A percentile compares a stretch with the other conserved stretches of the same genome.
Evolutionary conservation across 2,113 vertebrate species (phyloP).

Genomic region (Datnioides undecimradiatus): DNA sequence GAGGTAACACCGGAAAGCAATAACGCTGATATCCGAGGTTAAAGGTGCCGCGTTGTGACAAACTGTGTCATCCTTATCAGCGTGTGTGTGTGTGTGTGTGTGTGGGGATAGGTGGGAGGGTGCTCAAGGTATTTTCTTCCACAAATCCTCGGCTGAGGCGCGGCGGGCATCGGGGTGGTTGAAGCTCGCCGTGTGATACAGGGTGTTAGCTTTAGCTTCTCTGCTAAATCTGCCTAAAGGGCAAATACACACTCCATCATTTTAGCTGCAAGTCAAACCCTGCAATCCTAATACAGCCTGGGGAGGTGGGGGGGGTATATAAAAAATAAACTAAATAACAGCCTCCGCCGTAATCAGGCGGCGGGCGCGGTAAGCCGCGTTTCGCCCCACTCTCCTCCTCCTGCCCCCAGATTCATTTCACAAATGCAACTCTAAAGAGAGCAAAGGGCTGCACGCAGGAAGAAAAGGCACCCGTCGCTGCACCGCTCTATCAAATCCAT

Average conservation of each 20-base stretch:
- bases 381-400: conserved; percentile 45
- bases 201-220: conserved; percentile 65
- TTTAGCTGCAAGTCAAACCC: conserved; percentile 64
- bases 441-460: conserved; percentile 43
- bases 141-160: conserved; percentile 66
- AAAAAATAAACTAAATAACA: too few species aligned
- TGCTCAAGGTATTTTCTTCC: conserved; percentile 68
- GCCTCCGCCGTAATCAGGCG: conserved; percentile 59
- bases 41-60: conserved; percentile 74
- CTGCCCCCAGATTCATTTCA: conserved; percentile 58
- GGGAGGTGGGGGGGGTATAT: too few species aligned
- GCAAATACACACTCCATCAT: conserved; percentile 57
- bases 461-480: conserved; percentile 42
- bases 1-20: conserved; percentile 61
- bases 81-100: conserved; percentile 31
- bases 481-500: conserved; percentile 70
- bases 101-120: background rate
- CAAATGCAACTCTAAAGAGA: conserved; percentile 64
- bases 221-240: conserved; percentile 75
- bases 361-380: conserved; percentile 45
- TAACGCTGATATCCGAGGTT: conserved; percentile 66
- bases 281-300: conserved; percentile 57
- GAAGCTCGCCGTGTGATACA: conserved; percentile 51
- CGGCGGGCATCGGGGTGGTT: conserved; percentile 45
- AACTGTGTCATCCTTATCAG: conserved; percentile 72